phyloP scores from a whole-genome alignment of 2,797 vertebrate genomes.

The Chaetophractus vellerosus region DNA sequence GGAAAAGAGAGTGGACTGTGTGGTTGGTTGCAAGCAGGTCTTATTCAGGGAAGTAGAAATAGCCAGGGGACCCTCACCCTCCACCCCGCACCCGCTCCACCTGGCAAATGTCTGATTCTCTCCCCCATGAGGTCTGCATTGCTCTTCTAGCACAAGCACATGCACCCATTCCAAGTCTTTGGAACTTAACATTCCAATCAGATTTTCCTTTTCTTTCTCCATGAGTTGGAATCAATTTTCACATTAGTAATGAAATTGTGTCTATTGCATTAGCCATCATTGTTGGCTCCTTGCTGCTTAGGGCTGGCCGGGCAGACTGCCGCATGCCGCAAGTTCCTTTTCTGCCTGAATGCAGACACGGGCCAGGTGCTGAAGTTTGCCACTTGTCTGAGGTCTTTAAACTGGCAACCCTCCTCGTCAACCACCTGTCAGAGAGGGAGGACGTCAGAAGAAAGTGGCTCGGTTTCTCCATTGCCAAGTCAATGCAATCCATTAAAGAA shows the following conservation, averaged over 20 bases:
- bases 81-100: neutral
- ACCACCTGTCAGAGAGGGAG: neutral
- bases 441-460: neutral
- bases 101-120: neutral
- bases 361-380: neutral
- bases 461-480: neutral
- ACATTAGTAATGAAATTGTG: slow-evolving; percentile 66
- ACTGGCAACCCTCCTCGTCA: neutral
- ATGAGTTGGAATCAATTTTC: slow-evolving; percentile 72
- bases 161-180: neutral
- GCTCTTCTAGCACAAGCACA: neutral
- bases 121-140: rapidly evolving
- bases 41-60: neutral
- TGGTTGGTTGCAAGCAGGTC: neutral
- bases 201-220: slow-evolving; percentile 50
- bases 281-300: neutral
- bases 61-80: too few species aligned
- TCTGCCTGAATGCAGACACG: neutral
- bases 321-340: neutral
- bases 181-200: slow-evolving; percentile 29
- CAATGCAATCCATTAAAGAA: too few species aligned
- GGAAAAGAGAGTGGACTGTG: neutral
- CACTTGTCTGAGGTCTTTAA: slow-evolving; percentile 11
- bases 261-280: slow-evolving; percentile 57
- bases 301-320: neutral